Percentiles rank a stretch among this genome's conserved stretches.
phyloP scores from a whole-genome alignment of 2,113 vertebrate species.

The Zosterops borbonicus region DNA sequence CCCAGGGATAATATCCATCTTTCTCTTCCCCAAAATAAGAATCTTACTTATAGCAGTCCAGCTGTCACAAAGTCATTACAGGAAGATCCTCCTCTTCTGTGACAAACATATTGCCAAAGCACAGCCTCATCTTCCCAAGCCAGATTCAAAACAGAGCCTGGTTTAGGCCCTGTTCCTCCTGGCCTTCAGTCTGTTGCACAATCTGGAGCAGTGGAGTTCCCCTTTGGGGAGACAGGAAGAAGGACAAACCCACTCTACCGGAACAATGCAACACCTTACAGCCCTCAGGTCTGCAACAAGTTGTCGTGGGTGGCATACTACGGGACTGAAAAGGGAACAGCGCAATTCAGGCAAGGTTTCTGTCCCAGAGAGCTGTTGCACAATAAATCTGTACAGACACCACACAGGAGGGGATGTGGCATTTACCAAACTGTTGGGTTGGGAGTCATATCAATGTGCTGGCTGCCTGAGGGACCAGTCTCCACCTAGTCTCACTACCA shows the following conservation, averaged over 20 bases:
- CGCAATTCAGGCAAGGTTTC: slow-evolving; percentile 18
- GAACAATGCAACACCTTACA: slow-evolving; percentile 41
- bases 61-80: background rate
- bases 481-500: background rate
- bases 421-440: background rate
- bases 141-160: slow-evolving; percentile 22
- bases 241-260: background rate
- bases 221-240: slow-evolving; percentile 20
- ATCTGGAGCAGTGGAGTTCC: slow-evolving; percentile 23
- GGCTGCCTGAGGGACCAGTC: background rate
- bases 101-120: slow-evolving; percentile 41
- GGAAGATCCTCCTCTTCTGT: background rate
- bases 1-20: background rate
- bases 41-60: background rate
- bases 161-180: background rate
- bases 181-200: slow-evolving; percentile 15
- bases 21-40: background rate
- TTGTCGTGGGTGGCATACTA: slow-evolving; percentile 17
- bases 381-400: slow-evolving; percentile 22
- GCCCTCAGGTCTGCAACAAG: slow-evolving; percentile 6
- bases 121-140: background rate
- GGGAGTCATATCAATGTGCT: background rate
- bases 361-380: slow-evolving; percentile 1
- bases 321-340: slow-evolving; percentile 62
- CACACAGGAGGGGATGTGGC: background rate